Evolutionary conservation across 2,888 invertebrate species (phyloP), one percentile per base, ranked within the genome.

Genomic region (Laspeyria flexula): DNA sequence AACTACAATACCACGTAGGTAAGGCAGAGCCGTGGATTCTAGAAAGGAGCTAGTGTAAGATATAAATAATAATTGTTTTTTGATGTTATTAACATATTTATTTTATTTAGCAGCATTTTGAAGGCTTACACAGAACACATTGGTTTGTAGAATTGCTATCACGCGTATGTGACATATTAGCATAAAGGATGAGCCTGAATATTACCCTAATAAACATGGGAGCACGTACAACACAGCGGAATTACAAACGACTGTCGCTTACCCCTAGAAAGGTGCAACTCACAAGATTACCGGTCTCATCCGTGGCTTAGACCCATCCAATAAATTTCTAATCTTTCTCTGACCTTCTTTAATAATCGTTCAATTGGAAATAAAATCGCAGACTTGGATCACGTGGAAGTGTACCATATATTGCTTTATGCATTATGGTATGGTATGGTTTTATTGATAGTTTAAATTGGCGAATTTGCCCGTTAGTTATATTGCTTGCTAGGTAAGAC

Each of bases 321-420:
- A 79, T 79, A 78, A 77, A 75, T 79, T 79, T 76, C 65, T 76
- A 81, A 79, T 79, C 69, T 63, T 55, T 52, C 38, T 66, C 50
- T 55, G 66, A 70, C 73, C 73, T n/a, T n/a, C 67, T 75, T 67
- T 72, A 73, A 71, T 75, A 73, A 74, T 46, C 56, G 53, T 35
- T 47, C 58, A 65, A 64, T 60, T 61, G 48, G 42, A 51, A 47
- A 66, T 57, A 65, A 75, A 73, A 66, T 67, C 60, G 62, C 62
- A 63, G 41, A 55, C 62, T 61, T 54, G 51, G 65, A 31, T 12
- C 13, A 7, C 7, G 7, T 7, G 12, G 13, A 13, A 13, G 11
- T 29, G 11, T 29, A 11, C 10, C 18, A 18, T 18, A 5, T 3
- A 3, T 18, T 3, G 5, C 18, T 18, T n/a, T n/a, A n/a, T n/a